A percentile compares a stretch with the other conserved stretches of the same genome.
Conservation (phyloP, 2,797 vertebrate species). For the Peromyscus nudipes region DNA sequence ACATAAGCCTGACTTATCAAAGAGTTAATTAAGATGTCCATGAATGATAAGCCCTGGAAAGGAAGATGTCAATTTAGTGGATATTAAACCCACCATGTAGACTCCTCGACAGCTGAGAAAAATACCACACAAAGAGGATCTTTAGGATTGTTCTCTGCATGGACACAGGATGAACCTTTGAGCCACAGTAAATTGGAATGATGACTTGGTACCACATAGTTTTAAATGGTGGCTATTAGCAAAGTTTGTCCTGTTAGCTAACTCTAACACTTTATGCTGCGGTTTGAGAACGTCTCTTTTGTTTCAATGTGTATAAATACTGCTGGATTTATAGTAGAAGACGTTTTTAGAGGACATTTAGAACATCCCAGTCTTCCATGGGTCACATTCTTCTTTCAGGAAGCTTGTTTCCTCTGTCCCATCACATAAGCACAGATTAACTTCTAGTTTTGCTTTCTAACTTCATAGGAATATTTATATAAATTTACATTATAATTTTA, state of each 20-base stretch:
- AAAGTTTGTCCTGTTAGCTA: slow-evolving; percentile 61
- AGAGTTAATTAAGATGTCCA: slow-evolving; percentile 77
- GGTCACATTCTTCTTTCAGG: slow-evolving; percentile 56
- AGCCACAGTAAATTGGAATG: slow-evolving; percentile 25
- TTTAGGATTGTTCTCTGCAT: slow-evolving; percentile 53
- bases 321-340: slow-evolving; percentile 72
- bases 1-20: slow-evolving; percentile 73
- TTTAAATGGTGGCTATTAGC: slow-evolving; percentile 9
- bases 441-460: slow-evolving; percentile 59
- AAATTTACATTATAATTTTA: slow-evolving; percentile 12
- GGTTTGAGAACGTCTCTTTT: slow-evolving; percentile 56
- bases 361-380: slow-evolving; percentile 80
- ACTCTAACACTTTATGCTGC: slow-evolving; percentile 42
- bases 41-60: slow-evolving; percentile 55
- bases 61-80: slow-evolving; percentile 55
- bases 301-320: slow-evolving; percentile 57
- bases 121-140: slow-evolving; percentile 26
- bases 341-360: slow-evolving; percentile 81
- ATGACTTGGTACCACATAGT: not conserved
- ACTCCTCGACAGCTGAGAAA: slow-evolving; percentile 67
- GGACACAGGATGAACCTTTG: slow-evolving; percentile 39
- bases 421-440: slow-evolving; percentile 68
- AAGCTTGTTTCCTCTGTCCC: slow-evolving; percentile 47
- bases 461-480: not conserved
- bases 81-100: slow-evolving; percentile 62